These are phyloP conservation scores for Uropsilus gracilis DNA, from an alignment of 2,113 vertebrate genomes.

Conservation along the genomic window DNA sequence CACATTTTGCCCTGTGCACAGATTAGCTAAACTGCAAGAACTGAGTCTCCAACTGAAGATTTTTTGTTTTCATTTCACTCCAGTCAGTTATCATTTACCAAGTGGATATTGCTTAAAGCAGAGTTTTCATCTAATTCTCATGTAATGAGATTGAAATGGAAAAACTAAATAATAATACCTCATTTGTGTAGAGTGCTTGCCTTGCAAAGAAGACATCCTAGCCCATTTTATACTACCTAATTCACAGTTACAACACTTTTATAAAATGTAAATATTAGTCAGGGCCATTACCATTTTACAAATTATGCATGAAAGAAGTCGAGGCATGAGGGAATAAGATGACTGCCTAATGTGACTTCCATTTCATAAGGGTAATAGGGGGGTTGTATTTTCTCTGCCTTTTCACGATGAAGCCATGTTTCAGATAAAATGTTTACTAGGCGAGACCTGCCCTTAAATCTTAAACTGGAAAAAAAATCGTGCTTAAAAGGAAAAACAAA, in stretches of 20 bases:
- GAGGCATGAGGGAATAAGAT: background rate
- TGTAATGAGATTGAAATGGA: conserved; percentile 57
- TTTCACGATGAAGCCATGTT: background rate
- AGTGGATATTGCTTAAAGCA: conserved; percentile 37
- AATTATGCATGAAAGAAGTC: conserved; percentile 28
- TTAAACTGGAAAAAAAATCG: conserved; percentile 53
- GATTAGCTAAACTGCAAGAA: conserved; percentile 64
- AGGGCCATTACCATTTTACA: conserved; percentile 54
- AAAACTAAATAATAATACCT: conserved; percentile 70
- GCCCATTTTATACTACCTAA: conserved; percentile 43
- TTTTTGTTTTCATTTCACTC: conserved; percentile 25
- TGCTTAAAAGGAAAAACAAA: conserved; percentile 48
- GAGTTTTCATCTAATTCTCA: conserved; percentile 67
- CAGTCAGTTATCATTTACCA: conserved; percentile 62
- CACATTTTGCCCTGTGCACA: conserved; percentile 59
- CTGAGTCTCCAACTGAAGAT: conserved; percentile 35
- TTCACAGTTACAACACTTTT: conserved; percentile 43
- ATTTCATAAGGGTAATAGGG: background rate
- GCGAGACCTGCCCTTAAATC: background rate
- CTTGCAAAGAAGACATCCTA: conserved; percentile 61
- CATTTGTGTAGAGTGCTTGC: conserved; percentile 49
- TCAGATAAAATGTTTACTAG: conserved; percentile 50
- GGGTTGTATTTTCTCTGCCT: background rate
- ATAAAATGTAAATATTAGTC: conserved; percentile 51
- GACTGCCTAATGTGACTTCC: background rate